Evolutionary conservation across 2,888 invertebrate genomes (phyloP).

Genomic region (Ceramica pisi): DNA sequence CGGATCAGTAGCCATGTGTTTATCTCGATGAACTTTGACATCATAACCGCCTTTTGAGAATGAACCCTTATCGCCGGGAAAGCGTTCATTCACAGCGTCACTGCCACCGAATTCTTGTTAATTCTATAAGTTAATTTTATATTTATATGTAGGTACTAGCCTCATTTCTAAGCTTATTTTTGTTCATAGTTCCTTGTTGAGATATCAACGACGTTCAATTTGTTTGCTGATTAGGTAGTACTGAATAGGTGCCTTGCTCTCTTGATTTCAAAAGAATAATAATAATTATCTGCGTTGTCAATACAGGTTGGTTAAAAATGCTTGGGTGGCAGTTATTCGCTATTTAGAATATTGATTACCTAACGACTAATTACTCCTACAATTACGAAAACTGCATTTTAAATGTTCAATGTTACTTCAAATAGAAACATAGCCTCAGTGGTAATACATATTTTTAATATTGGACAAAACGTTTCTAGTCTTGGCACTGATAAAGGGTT

Average conservation of each 20-base stretch:
- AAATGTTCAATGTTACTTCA: neutral
- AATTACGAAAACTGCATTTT: neutral
- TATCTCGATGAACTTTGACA: conserved; percentile 86
- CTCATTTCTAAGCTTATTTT: conserved; percentile 26
- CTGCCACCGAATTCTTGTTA: conserved; percentile 61
- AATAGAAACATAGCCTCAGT: conserved; percentile 17
- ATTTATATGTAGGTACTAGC: conserved; percentile 19
- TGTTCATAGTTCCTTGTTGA: conserved; percentile 24
- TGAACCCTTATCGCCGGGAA: conserved; percentile 83
- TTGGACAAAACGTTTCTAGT: conserved; percentile 70
- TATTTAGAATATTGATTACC: neutral
- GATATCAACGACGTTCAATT: conserved; percentile 9
- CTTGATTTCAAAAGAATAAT: neutral
- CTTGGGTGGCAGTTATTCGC: neutral
- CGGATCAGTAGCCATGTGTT: conserved; percentile 69
- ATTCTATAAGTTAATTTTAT: conserved; percentile 14
- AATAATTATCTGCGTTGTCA: neutral
- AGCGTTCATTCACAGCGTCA: conserved; percentile 83
- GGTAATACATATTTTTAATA: conserved; percentile 48
- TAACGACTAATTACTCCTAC: neutral
- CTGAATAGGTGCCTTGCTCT: neutral
- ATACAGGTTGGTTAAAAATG: neutral
- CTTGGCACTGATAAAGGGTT: conserved; percentile 84
- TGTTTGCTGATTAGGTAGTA: conserved; percentile 3
- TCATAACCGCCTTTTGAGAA: conserved; percentile 82